Evolutionary conservation across 2,113 vertebrate genomes (phyloP).

Genomic region (Limanda limanda): DNA sequence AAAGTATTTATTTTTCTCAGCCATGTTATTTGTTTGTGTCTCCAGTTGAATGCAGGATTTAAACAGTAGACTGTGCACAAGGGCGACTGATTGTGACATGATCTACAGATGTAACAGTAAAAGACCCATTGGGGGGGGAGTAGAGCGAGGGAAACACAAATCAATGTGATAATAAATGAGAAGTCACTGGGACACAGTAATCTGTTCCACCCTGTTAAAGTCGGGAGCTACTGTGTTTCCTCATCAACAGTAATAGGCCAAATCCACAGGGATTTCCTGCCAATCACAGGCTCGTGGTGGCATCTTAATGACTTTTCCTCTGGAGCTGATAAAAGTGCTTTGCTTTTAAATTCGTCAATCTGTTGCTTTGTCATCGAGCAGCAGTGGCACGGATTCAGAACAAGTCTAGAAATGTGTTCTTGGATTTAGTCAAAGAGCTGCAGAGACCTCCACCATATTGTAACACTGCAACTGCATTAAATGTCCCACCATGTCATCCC

Average conservation of each 20-base stretch:
- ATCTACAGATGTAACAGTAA: constrained; percentile 24
- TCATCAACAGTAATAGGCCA: constrained; percentile 54
- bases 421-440: not conserved
- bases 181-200: constrained; percentile 29
- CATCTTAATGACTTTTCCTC: constrained; percentile 59
- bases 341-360: constrained; percentile 24
- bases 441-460: not conserved
- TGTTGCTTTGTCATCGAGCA: constrained; percentile 32
- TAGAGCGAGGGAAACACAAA: not conserved
- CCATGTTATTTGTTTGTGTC: not conserved
- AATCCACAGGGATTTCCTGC: constrained; percentile 60
- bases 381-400: constrained; percentile 5
- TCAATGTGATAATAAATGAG: constrained; percentile 26
- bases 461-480: constrained; percentile 3
- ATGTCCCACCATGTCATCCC: not conserved
- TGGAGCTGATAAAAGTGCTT: constrained; percentile 48
- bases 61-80: not conserved
- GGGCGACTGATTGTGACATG: constrained; percentile 37
- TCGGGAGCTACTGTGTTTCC: constrained; percentile 23
- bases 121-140: not conserved
- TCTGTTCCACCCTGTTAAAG: constrained; percentile 47
- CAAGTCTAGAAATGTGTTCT: constrained; percentile 4
- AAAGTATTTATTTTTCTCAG: not conserved
- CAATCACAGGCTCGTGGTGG: constrained; percentile 30
- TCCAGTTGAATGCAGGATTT: constrained; percentile 22